Evolutionary conservation across 2,888 invertebrate genomes (phyloP), one percentile per base, ranked within the genome.

Genomic region (Caenorhabditis wallacei): DNA sequence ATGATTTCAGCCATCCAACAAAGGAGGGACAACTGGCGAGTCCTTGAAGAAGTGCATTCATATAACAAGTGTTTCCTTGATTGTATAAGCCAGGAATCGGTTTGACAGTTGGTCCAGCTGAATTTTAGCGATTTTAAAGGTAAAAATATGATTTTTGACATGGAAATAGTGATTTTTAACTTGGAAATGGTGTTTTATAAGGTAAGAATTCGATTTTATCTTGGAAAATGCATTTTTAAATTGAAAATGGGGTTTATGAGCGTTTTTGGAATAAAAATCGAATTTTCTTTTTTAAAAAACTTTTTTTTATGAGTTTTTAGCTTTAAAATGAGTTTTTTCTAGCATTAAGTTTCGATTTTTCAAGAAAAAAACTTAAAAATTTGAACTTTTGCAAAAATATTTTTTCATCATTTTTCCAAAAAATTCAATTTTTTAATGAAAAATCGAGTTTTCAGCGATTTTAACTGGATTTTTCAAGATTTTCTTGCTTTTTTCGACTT

Each of bases 1-100:
- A 26, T 3, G 61, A 54, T 26, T 64, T 72, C 10, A 88, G 84
- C 87, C 85, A 88, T 11, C 66, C 72, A 2, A 86, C 85, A 7
- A 88, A 76, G 0, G 87, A 88, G 7, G 88, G 88, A 37, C 85
- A 76, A 51, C 86, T 87, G 56, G 89, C 83, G n/a, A 89, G 63
- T 16, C 85, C 89, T 72, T 89, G 89, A 11, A 89, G 81, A 24
- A 89, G 84, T 5, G 89, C 72, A 70, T 89, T 89, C 43, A 85
- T 85, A 59, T 88, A 89, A 61, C 89, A 89, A 13, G 88, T 88
- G 64, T 89, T 89, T 5, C 89, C 89, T n/a, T 86, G 84, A 59
- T 89, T 89, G 37, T 59, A 59, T 13, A 89, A 76, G 24, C 89
- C 89, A 16, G 87, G 82, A 5, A 89, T 8, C 13, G 13, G 10